phyloP scores from a whole-genome alignment of 1,140 invertebrate species.

The Acyrthosiphon pisum region DNA sequence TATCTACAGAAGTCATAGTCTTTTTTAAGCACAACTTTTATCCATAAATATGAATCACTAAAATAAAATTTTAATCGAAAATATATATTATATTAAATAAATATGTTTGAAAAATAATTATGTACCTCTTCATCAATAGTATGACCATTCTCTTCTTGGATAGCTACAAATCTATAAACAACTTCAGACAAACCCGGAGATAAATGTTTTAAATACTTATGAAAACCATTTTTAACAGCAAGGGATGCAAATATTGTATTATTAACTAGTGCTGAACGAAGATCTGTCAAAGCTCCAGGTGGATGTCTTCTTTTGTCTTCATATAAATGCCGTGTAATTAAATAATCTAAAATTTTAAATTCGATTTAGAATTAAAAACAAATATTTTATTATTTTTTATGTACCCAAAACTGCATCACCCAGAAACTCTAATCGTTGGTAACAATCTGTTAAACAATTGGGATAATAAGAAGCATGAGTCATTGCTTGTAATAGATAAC shows the following conservation, averaged over 20 bases:
- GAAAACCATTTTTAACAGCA: conserved; percentile 82
- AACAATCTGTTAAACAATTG: conserved; percentile 86
- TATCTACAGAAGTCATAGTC: too few species aligned
- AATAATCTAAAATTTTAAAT: conserved; percentile 73
- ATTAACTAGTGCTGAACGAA: conserved; percentile 93
- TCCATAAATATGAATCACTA: too few species aligned
- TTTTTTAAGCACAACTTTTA: too few species aligned
- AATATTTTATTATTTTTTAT: conserved; percentile 4
- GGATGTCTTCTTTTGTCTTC: conserved; percentile 73
- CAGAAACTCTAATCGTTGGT: conserved; percentile 93
- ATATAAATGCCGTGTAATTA: conserved; percentile 88
- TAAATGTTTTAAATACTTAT: conserved; percentile 74
- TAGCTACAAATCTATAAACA: conserved; percentile 81
- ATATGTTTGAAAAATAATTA: not conserved
- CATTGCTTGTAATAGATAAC: conserved; percentile 79
- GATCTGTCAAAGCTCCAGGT: conserved; percentile 88
- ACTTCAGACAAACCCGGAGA: conserved; percentile 72
- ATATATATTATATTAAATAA: not conserved
- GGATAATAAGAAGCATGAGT: conserved; percentile 90
- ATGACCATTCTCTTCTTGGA: conserved; percentile 76
- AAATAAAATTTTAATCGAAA: not conserved
- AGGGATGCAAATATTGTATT: conserved; percentile 93
- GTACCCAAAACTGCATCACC: conserved; percentile 88
- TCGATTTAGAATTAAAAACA: not conserved
- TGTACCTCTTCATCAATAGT: conserved; percentile 70